Conservation (phyloP, 1,140 invertebrate genomes). For the Heliothis virescens region DNA sequence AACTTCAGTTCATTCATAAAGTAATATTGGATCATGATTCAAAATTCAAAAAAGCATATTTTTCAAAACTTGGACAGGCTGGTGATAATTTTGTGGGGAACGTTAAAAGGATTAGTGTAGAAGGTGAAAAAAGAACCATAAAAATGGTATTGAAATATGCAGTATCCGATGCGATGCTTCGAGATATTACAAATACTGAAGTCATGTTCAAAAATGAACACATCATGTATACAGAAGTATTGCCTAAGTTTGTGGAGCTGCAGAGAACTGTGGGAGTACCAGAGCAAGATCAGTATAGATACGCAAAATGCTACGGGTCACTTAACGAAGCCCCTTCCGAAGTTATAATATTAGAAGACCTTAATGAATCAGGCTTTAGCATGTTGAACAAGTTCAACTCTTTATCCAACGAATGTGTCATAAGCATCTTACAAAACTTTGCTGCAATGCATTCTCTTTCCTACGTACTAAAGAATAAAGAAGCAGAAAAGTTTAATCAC, state of each 20-base stretch:
- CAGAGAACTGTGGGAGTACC: conserved; percentile 65
- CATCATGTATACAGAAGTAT: conserved; percentile 67
- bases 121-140: conserved; percentile 44
- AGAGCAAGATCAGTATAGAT: conserved; percentile 61
- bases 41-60: conserved; percentile 51
- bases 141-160: conserved; percentile 48
- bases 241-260: conserved; percentile 71
- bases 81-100: too few relatives aligned
- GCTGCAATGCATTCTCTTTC: conserved; percentile 57
- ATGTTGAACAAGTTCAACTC: conserved; percentile 56
- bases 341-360: conserved; percentile 59
- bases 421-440: conserved; percentile 49
- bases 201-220: conserved; percentile 64
- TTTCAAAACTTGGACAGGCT: conserved; percentile 58
- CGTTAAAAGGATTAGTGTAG: conserved; percentile 54
- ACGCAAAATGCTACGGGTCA: conserved; percentile 76
- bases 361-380: conserved; percentile 48
- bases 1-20: conserved; percentile 56
- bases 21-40: conserved; percentile 57
- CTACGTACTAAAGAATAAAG: conserved; percentile 47
- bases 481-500: conserved; percentile 46
- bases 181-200: neutral
- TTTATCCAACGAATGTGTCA: conserved; percentile 49
- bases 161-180: neutral
- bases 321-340: conserved; percentile 54